Conservation (phyloP, 2,797 vertebrate species). For the Melanogrammus aeglefinus region DNA sequence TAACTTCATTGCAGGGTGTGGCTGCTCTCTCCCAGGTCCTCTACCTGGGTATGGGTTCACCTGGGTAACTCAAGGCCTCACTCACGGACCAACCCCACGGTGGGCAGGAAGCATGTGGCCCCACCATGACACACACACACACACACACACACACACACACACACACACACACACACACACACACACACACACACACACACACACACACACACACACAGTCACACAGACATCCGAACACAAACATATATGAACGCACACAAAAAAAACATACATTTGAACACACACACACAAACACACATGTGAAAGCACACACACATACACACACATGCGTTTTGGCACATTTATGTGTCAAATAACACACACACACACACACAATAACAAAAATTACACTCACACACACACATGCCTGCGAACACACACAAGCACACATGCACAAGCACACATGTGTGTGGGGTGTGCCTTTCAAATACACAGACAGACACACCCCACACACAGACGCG, state of each 20-base stretch:
- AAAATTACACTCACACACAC: background rate
- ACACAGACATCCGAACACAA: background rate
- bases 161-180: background rate
- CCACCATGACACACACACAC: background rate
- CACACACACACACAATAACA: too few species aligned
- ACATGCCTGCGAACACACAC: background rate
- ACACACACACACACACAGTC: background rate
- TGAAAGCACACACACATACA: too few species aligned
- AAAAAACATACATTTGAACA: too few species aligned
- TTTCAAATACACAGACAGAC: background rate
- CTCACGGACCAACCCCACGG: background rate
- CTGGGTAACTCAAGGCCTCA: background rate
- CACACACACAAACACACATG: background rate
- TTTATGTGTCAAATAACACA: too few species aligned
- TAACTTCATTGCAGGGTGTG: constrained; percentile 21
- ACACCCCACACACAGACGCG: background rate
- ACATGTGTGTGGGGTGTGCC: too few species aligned
- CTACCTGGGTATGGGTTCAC: background rate
- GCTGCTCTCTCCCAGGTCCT: constrained; percentile 19
- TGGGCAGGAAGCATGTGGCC: background rate
- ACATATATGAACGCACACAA: too few species aligned
- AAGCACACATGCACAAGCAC: background rate
- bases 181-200: background rate
- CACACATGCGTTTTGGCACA: background rate
- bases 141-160: background rate